Evolutionary conservation across 2,113 vertebrate species (phyloP).

Genomic region (Zosterops borbonicus): DNA sequence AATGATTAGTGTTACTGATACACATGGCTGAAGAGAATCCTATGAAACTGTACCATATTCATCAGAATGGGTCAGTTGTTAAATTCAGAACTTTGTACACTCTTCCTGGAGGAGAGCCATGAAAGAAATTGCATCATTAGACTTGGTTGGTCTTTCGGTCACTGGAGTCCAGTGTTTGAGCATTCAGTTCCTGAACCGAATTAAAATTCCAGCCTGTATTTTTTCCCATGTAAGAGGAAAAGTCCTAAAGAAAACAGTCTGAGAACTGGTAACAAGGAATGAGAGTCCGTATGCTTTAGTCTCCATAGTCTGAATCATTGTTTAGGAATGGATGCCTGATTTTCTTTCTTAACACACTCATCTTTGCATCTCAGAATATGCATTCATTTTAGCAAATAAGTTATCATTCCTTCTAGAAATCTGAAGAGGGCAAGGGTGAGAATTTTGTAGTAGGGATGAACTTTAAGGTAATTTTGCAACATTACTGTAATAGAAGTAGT

Average conservation of each 20-base stretch:
- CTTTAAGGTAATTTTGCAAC: neutral
- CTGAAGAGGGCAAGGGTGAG: neutral
- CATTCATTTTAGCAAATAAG: neutral
- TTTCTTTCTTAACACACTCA: neutral
- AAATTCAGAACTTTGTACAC: neutral
- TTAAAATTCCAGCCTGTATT: neutral
- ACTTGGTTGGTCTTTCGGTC: neutral
- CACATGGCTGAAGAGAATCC: neutral
- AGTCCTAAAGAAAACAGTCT: neutral
- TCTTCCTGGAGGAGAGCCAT: neutral
- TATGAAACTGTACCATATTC: neutral
- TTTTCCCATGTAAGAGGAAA: neutral
- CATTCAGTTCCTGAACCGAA: neutral
- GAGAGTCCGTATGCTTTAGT: neutral
- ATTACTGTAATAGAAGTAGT: neutral
- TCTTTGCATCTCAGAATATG: neutral
- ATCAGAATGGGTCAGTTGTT: neutral
- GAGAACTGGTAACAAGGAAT: neutral
- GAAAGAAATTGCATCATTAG: neutral
- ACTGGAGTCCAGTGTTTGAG: neutral
- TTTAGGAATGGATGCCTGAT: neutral
- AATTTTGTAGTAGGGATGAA: neutral
- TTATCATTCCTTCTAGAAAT: neutral
- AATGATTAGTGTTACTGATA: neutral
- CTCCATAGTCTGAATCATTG: neutral